A percentile compares a stretch with the other conserved stretches of the same genome.
Evolutionary conservation across 2,888 invertebrate genomes (phyloP).

Genomic region (Chaetogeoica ovagalla): DNA sequence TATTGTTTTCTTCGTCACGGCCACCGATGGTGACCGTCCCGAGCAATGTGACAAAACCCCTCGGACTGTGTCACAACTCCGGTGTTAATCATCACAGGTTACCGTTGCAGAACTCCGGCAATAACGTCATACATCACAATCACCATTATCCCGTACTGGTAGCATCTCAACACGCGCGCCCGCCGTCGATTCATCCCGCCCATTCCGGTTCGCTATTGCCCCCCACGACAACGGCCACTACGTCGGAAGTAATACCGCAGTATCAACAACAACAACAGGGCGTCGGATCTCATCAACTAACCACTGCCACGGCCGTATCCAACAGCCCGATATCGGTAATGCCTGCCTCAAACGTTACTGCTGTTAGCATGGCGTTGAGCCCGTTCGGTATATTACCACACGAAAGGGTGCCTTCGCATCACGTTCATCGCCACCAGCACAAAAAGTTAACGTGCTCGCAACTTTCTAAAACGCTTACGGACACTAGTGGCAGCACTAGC

Average conservation of each 20-base stretch:
- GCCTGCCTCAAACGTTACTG: constrained; percentile 16
- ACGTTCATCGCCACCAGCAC: constrained; percentile 16
- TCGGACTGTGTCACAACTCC: background rate
- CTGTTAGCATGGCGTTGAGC: constrained; percentile 63
- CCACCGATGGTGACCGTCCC: background rate
- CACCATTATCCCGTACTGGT: constrained; percentile 6
- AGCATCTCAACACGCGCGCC: background rate
- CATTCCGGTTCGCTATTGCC: background rate
- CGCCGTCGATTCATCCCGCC: background rate
- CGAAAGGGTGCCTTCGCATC: constrained; percentile 62
- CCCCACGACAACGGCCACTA: background rate
- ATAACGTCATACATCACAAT: constrained; percentile 22
- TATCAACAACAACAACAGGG: constrained; percentile 9
- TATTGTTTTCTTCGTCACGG: background rate
- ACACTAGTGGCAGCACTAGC: background rate
- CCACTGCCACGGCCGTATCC: background rate
- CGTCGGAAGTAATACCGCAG: constrained; percentile 1
- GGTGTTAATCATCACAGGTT: background rate
- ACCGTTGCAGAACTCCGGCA: constrained; percentile 3
- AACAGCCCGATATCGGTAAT: background rate
- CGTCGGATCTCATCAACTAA: constrained; percentile 11
- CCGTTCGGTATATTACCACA: constrained; percentile 79
- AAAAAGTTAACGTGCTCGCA: background rate
- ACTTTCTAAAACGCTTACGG: constrained; percentile 6
- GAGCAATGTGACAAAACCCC: constrained; percentile 3